Base-by-base conservation (phyloP, 2,113 vertebrate genomes). In the Hemichromis elongatus region DNA sequence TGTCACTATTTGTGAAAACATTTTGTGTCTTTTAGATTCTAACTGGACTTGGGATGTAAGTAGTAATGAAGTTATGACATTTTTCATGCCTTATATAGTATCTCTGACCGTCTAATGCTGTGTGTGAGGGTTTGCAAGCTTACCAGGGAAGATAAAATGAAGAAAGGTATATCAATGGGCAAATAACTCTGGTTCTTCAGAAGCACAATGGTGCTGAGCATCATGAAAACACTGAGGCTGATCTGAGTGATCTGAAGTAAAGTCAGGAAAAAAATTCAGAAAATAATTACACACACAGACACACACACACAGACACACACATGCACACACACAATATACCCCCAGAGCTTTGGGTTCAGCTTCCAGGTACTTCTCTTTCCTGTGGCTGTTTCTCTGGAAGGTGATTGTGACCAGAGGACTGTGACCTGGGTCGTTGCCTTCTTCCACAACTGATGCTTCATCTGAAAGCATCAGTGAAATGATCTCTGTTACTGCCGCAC, bases 341-440 rank as follows among this genome's bases (percentile, higher is more conserved):
- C 96, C 96, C 8, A 96, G 93, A 81, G 93, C 91, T 91, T 95
- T 96, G 28, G 96, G 96, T 26, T 96, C 95, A 28, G 89, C 90
- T 88, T 96, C 95, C 86, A 96, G 89, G 80, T 90, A 96, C 79
- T 96, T 96, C 61, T 91, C n/a, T 19, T 82, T 92, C 61, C 91
- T 91, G 30, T 78, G 30, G 21, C 45, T 28, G 42, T 93, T 86
- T 28, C 68, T 96, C 87, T 95, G 94, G 87, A 96, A 96, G 26
- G 79, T 91, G 13, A 96, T 82, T 2, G 91, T 18, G 12, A 96
- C 85, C 55, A 96, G 79, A 0, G 95, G 84, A 26, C 70, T 91
- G 30, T 91, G 84, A 3, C 81, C 56, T 0, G 80, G 53, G 2
- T 19, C 9, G n/a, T 2, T 0, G 1, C n/a, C 77, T 13, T 89